Evolutionary conservation across 2,797 vertebrate species (phyloP), one percentile per base, ranked within the genome.

Genomic region (Myripristis murdjan): DNA sequence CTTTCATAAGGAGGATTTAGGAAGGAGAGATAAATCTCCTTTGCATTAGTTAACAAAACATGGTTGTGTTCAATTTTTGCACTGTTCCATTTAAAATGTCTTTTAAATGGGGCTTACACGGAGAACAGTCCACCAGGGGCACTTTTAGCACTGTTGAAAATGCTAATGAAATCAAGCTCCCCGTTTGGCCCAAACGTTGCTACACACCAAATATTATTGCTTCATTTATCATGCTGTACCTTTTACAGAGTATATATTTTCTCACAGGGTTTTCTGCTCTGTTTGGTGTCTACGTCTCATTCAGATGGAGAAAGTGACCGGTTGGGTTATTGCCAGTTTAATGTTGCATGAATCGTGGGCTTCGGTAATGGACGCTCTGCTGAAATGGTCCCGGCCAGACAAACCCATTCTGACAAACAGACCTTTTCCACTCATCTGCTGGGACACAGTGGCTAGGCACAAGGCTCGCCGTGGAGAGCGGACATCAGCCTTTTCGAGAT

Each of bases 241-340:
- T n/a, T 74, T 78, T 66, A 33, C 46, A 56, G 46, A 66, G 61
- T 54, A 16, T 43, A 15, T 60, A 83, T 77, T 79, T 67, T 61
- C 64, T 72, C 63, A 52, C 28, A 69, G 49, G 73, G 41, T 44
- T 70, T 58, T 54, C 23, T 16, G 23, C 73, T 79, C 53, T 20
- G 46, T 11, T 48, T 2, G n/a, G 46, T 33, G 52, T 33, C 24
- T 9, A 62, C 52, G 70, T 59, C 65, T 79, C 49, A 44, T 68
- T 81, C 53, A 66, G 48, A 57, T 43, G 63, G 49, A 79, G 69
- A 69, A 61, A 75, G 66, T 82, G 81, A 87, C 73, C 82, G 73
- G 84, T 73, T 88, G 75, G 79, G 68, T 54, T 67, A 48, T 75
- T 81, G 77, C 72, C 78, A 83, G 69, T 90, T 89, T 73, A 90